phyloP scores from a whole-genome alignment of 2,797 vertebrate genomes.

The Sarcoramphus papa region DNA sequence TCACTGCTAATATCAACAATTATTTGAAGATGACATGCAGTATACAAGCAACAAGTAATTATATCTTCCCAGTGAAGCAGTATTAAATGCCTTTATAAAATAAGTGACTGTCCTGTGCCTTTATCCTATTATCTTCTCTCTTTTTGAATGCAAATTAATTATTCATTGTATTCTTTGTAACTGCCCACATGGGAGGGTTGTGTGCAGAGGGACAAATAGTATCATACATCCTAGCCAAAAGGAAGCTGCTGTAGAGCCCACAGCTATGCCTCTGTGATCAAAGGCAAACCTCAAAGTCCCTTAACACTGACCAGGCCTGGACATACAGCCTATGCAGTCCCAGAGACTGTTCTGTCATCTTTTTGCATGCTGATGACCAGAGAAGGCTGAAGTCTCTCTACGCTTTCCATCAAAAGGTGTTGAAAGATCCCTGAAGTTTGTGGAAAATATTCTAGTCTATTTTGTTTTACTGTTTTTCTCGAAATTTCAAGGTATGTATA shows the following conservation, averaged over 20 bases:
- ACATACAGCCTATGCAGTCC: neutral
- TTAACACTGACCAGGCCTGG: too few species aligned
- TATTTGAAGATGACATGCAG: neutral
- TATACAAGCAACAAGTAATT: neutral
- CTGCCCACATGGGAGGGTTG: neutral
- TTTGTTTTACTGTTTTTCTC: neutral
- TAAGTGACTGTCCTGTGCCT: neutral
- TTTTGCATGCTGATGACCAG: neutral
- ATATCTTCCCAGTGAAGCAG: neutral
- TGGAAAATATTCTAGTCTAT: neutral
- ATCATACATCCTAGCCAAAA: neutral
- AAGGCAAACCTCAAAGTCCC: neutral
- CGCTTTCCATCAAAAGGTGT: neutral
- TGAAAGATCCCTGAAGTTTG: neutral
- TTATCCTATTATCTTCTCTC: neutral
- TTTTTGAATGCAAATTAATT: neutral
- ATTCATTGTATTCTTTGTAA: neutral
- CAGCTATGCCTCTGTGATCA: neutral
- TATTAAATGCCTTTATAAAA: neutral
- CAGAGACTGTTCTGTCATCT: neutral
- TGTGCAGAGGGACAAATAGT: neutral
- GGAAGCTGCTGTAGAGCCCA: neutral
- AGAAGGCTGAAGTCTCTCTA: neutral
- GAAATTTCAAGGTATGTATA: accelerated
- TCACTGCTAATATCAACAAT: neutral